Evolutionary conservation across 2,797 vertebrate species (phyloP).

Genomic region (Mallotus villosus): DNA sequence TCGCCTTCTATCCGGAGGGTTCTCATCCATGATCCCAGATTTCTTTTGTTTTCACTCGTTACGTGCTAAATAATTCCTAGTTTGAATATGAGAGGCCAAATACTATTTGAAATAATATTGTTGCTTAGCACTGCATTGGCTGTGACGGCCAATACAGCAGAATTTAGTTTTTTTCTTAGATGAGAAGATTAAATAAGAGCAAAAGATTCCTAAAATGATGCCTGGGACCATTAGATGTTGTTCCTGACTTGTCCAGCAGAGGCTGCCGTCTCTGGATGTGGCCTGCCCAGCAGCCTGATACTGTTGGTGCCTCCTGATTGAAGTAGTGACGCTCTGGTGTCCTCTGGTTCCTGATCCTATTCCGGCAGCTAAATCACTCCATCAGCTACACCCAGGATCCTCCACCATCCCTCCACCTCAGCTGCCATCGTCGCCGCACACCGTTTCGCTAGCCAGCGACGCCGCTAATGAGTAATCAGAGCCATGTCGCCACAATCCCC

Average conservation of each 20-base stretch:
- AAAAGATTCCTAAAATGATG: no score
- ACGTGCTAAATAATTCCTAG: no score
- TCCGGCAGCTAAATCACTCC: constrained; percentile 43
- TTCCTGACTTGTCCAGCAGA: constrained; percentile 34
- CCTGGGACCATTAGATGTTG: not conserved
- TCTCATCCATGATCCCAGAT: not conserved
- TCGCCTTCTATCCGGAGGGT: no score
- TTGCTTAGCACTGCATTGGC: no score
- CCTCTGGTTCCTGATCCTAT: constrained; percentile 28
- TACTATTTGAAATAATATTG: no score
- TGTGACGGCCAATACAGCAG: no score
- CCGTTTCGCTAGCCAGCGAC: not conserved
- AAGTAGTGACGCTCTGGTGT: not conserved
- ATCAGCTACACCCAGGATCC: constrained; percentile 30
- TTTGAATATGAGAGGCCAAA: no score
- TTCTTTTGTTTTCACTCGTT: no score
- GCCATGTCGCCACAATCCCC: constrained; percentile 8
- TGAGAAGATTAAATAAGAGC: no score
- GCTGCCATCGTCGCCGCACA: no score
- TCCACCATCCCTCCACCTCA: not conserved
- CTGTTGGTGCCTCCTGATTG: constrained; percentile 29
- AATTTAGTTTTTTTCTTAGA: no score
- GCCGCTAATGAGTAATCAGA: constrained; percentile 51
- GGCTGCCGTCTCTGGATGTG: constrained; percentile 22
- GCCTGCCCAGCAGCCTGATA: constrained; percentile 35